Percentiles rank a stretch among this genome's conserved stretches.
phyloP scores from a whole-genome alignment of 2,797 vertebrate genomes.

The Merluccius polli region DNA sequence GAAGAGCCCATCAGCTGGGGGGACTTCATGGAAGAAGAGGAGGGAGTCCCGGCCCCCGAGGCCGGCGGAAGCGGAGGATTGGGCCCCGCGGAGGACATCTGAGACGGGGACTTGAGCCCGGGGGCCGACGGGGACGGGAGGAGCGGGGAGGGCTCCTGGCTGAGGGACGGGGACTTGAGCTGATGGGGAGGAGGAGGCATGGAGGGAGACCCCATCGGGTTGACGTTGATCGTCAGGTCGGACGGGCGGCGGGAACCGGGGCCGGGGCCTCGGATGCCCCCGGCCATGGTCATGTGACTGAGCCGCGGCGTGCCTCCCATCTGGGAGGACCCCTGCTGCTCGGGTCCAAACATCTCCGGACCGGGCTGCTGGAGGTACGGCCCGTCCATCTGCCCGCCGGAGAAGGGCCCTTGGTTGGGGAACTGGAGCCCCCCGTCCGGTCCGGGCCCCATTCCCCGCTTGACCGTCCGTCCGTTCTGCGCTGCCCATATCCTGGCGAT shows the following conservation, averaged over 20 bases:
- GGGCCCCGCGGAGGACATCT: slow-evolving; percentile 73
- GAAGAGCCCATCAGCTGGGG: slow-evolving; percentile 88
- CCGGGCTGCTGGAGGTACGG: slow-evolving; percentile 77
- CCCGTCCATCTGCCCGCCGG: slow-evolving; percentile 77
- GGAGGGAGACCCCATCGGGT: slow-evolving; percentile 83
- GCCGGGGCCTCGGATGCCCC: slow-evolving; percentile 73
- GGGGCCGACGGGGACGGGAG: slow-evolving; percentile 87
- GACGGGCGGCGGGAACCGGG: slow-evolving; percentile 81
- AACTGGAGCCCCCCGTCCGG: slow-evolving; percentile 75
- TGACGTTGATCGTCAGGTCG: slow-evolving; percentile 84
- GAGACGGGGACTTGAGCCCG: slow-evolving; percentile 90
- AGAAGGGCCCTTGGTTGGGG: slow-evolving; percentile 81
- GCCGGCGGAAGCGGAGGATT: slow-evolving; percentile 65
- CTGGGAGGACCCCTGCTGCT: slow-evolving; percentile 75
- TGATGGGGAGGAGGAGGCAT: slow-evolving; percentile 79
- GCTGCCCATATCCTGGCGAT: slow-evolving; percentile 78
- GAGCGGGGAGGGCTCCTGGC: slow-evolving; percentile 86
- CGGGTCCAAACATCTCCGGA: slow-evolving; percentile 82
- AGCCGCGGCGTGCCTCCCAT: slow-evolving; percentile 81
- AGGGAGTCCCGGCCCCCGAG: slow-evolving; percentile 73
- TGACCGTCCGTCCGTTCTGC: slow-evolving; percentile 73
- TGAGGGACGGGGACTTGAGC: slow-evolving; percentile 90
- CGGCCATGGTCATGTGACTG: slow-evolving; percentile 85
- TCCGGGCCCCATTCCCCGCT: slow-evolving; percentile 80
- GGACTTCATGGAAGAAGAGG: slow-evolving; percentile 80